A percentile compares a stretch with the other conserved stretches of the same genome.
These are phyloP conservation scores for Spisula solida DNA, from an alignment of 2,888 invertebrate genomes.

Conservation along the genomic window DNA sequence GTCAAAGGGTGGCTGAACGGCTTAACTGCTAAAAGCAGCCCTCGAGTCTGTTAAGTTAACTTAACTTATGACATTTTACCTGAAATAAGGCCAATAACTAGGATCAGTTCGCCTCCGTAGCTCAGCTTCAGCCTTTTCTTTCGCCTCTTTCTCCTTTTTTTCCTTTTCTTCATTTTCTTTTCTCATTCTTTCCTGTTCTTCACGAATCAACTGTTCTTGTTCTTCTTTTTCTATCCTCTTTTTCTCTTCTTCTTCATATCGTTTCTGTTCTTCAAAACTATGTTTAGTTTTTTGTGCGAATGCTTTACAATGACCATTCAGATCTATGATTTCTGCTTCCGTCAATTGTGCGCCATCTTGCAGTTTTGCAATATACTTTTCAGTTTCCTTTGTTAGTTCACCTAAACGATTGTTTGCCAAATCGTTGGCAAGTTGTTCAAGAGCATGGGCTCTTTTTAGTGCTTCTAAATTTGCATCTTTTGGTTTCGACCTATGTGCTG, in stretches of 20 bases:
- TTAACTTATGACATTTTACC: background rate
- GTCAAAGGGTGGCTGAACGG: too few relatives aligned
- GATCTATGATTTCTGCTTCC: background rate
- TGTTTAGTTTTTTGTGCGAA: background rate
- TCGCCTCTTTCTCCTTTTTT: background rate
- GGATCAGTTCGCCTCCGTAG: background rate
- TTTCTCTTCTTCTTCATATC: background rate
- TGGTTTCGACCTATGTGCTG: background rate
- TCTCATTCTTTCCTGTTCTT: conserved; percentile 21
- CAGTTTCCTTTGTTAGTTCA: conserved; percentile 14
- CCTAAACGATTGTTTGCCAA: background rate
- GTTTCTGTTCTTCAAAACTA: conserved; percentile 10
- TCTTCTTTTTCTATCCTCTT: background rate
- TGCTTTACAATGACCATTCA: background rate
- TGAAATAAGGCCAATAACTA: background rate
- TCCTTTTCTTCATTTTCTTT: conserved; percentile 16
- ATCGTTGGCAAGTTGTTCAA: background rate
- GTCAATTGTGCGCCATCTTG: background rate
- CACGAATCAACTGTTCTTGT: background rate
- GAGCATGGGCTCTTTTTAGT: background rate
- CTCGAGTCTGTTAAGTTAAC: too few relatives aligned
- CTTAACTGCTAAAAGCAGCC: too few relatives aligned
- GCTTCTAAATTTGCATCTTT: conserved; percentile 8
- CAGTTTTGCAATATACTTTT: background rate
- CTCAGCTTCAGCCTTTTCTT: background rate